Percentiles rank a stretch among this genome's conserved stretches.
phyloP scores from a whole-genome alignment of 2,888 invertebrate species.

The Drosophila peninsularis region DNA sequence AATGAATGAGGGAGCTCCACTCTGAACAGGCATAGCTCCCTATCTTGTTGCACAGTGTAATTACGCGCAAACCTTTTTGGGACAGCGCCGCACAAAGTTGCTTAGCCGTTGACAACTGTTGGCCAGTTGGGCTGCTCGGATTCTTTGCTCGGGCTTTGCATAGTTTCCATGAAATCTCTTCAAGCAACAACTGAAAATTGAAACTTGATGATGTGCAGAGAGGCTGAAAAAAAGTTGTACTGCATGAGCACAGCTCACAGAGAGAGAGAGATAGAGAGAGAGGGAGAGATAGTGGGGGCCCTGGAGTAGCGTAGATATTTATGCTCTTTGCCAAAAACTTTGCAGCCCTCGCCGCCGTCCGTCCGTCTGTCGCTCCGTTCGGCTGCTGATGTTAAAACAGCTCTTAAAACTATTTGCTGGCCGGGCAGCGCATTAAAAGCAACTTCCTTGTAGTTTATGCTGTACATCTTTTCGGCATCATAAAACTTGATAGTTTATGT shows the following conservation, averaged over 20 bases:
- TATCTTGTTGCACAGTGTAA: slow-evolving; percentile 49
- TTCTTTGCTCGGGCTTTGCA: slow-evolving; percentile 36
- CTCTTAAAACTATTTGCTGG: slow-evolving; percentile 66
- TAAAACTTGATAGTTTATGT: slow-evolving; percentile 76
- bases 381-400: slow-evolving; percentile 22
- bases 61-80: slow-evolving; percentile 41
- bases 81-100: slow-evolving; percentile 34
- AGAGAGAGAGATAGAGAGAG: neutral
- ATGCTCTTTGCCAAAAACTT: slow-evolving; percentile 77
- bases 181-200: slow-evolving; percentile 76
- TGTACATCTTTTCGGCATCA: slow-evolving; percentile 63
- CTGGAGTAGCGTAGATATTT: slow-evolving; percentile 66
- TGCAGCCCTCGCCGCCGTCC: slow-evolving; percentile 38
- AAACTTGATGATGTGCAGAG: slow-evolving; percentile 83
- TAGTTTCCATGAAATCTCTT: slow-evolving; percentile 62
- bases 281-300: slow-evolving; percentile 10
- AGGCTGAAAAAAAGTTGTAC: slow-evolving; percentile 62
- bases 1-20: neutral
- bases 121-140: slow-evolving; percentile 50
- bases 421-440: slow-evolving; percentile 60
- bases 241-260: neutral
- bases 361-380: neutral
- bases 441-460: slow-evolving; percentile 44
- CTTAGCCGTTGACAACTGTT: slow-evolving; percentile 70
- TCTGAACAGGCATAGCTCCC: too few species aligned